Evolutionary conservation across 2,888 invertebrate species (phyloP), one percentile per base, ranked within the genome.

Genomic region (Meghimatium bilineatum): DNA sequence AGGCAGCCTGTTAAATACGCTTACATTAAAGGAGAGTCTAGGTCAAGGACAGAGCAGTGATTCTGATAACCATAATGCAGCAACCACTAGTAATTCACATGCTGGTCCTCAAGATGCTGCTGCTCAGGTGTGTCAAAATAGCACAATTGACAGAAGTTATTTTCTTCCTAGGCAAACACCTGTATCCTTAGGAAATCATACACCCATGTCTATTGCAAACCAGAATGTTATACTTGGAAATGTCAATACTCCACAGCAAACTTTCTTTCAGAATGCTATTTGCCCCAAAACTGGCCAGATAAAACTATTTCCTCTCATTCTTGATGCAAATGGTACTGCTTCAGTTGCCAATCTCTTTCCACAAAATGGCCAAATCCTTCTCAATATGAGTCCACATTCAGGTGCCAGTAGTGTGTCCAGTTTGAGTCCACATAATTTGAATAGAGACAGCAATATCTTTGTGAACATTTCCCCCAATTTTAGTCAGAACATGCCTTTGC

Each of bases 211-310:
- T 20, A 44, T n/a, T n/a, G 72, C 49, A 49, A 74, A 76, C 26
- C 76, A 76, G 26, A 76, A 76, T 23, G n/a, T 56, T 23, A 26
- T 34, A 34, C n/a, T 34, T 76, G 56, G 56, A 56, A 36, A 6
- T 60, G 26, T 32, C 29, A 66, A 34, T 14, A 2, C 6, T 29
- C 75, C 52, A 32, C 52, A 12, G 23, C 75, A 75, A 10, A 52
- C 52, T 1, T 12, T 75, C 32, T 56, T 75, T 26, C 77, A 66
- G 38, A 36, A 12, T n/a, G 14, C 29, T 29, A 20, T 29, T n/a
- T 63, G 38, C 32, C n/a, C 77, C 63, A 36, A 77, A 26, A 66
- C 77, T 60, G 77, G 77, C 1, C 77, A 77, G 32, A n/a, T 77
- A 36, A 77, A 77, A 34, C 34, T 77, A 17, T n/a, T 77, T n/a